These are phyloP conservation scores for Campylomormyrus tamandua DNA, from an alignment of 2,113 vertebrate genomes.

Conservation along the genomic window DNA sequence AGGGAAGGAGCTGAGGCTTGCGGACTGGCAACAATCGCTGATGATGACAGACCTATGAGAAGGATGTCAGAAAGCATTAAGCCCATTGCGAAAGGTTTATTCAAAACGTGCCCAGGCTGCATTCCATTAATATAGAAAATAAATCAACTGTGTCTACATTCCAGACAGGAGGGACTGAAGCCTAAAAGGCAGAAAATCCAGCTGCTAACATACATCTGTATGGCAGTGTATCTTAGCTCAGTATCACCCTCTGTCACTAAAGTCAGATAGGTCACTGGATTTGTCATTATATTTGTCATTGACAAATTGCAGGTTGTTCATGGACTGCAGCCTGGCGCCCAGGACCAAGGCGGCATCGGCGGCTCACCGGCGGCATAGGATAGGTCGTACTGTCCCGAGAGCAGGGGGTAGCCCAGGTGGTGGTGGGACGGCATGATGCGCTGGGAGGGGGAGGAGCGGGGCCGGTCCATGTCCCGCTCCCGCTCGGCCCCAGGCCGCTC, in stretches of 20 bases:
- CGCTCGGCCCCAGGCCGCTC: constrained; percentile 69
- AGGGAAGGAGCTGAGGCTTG: constrained; percentile 77
- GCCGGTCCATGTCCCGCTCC: constrained; percentile 75
- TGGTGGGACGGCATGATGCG: constrained; percentile 92
- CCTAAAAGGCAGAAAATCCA: neutral
- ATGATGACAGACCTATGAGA: constrained; percentile 83
- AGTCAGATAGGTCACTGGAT: neutral
- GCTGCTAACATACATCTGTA: neutral
- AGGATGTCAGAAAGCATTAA: neutral
- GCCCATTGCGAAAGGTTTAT: neutral
- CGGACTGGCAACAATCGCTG: constrained; percentile 90
- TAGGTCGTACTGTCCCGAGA: constrained; percentile 89
- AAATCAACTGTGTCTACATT: neutral
- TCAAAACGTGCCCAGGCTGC: neutral
- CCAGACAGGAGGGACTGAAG: neutral
- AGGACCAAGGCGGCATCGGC: neutral
- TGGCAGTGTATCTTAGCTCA: neutral
- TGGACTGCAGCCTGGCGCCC: neutral
- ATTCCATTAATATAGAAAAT: neutral
- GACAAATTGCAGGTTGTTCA: neutral
- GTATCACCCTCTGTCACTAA: neutral
- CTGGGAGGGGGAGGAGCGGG: constrained; percentile 92
- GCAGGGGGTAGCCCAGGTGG: constrained; percentile 88
- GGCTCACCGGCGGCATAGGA: constrained; percentile 88
- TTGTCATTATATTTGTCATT: neutral